Base-by-base conservation (phyloP, 2,113 vertebrate genomes). In the Panthera uncia region DNA sequence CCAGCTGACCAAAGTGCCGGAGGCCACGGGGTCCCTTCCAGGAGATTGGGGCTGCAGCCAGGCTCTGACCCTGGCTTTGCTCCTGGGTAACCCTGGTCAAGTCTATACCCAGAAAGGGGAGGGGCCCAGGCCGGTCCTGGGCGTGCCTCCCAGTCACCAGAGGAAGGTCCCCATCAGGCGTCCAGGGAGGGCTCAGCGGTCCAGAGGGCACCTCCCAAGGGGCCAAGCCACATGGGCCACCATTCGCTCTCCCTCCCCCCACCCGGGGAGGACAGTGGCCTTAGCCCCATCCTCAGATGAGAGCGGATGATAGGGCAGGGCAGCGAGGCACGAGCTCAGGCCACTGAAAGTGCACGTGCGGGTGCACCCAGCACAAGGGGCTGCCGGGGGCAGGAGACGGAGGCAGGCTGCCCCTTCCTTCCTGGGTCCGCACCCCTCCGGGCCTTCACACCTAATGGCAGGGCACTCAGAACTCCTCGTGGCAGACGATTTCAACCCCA, bases 11-110 rank as follows among this genome's bases (percentile, higher is more conserved):
- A n/a, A 4, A 50, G 12, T 1, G 15, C 27, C 36, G 25, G 31
- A 48, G 50, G 50, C 41, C 79, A 16, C 7, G 0, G 36, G 19
- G 14, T 2, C 2, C 79, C 23, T 41, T 16, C 11, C 78, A 1
- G 48, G 10, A 23, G 18, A n/a, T 13, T 0, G 2, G 16, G 41
- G 5, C 63, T 33, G 78, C 11, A 61, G 15, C 33, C 3, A 1
- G 48, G 13, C 23, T 73, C 57, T 7, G 38, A 38, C 5, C 19
- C 0, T 0, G 9, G 41, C 66, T 38, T 5, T 7, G 45, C 21
- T 48, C 31, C 13, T 1, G 38, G 27, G 27, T 4, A 29, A 45
- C 2, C 29, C 31, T 0, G 7, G 29, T 33, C 45, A 4, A 6
- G 4, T 29, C 27, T 45, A 5, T 41, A 50, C n/a, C 33, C 9